Percentiles rank a stretch among this genome's conserved stretches.
Evolutionary conservation across 1,140 invertebrate species (phyloP).

Genomic region (Hyphantria cunea): DNA sequence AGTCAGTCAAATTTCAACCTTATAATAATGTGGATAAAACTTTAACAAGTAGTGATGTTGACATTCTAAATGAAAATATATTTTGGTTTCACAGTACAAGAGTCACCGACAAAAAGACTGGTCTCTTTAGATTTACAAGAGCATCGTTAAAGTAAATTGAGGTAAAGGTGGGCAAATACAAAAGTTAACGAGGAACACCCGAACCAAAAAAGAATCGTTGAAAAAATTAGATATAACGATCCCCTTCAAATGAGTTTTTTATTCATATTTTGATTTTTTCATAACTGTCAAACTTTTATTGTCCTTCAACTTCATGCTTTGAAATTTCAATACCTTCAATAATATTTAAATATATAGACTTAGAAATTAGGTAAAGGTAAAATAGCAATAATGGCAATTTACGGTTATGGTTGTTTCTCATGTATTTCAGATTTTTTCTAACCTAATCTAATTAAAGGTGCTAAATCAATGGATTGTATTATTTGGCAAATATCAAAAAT

Average conservation of each 20-base stretch:
- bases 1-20: constrained; percentile 21
- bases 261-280: too few species aligned
- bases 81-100: constrained; percentile 30
- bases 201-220: constrained; percentile 29
- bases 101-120: constrained; percentile 42
- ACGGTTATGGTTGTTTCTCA: too few species aligned
- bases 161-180: constrained; percentile 46
- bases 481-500: too few species aligned
- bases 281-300: too few species aligned
- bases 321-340: too few species aligned
- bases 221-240: constrained; percentile 35
- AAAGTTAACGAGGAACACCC: constrained; percentile 40
- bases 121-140: constrained; percentile 46
- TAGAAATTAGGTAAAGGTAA: too few species aligned
- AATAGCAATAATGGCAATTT: too few species aligned
- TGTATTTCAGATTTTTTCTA: too few species aligned
- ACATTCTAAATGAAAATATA: constrained; percentile 22
- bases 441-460: too few species aligned
- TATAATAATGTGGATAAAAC: constrained; percentile 9
- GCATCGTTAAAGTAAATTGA: constrained; percentile 48
- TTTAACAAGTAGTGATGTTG: not conserved
- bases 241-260: constrained; percentile 6
- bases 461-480: too few species aligned
- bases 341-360: too few species aligned
- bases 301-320: too few species aligned